phyloP scores from a whole-genome alignment of 2,797 vertebrate genomes.

The Danio choprae region DNA sequence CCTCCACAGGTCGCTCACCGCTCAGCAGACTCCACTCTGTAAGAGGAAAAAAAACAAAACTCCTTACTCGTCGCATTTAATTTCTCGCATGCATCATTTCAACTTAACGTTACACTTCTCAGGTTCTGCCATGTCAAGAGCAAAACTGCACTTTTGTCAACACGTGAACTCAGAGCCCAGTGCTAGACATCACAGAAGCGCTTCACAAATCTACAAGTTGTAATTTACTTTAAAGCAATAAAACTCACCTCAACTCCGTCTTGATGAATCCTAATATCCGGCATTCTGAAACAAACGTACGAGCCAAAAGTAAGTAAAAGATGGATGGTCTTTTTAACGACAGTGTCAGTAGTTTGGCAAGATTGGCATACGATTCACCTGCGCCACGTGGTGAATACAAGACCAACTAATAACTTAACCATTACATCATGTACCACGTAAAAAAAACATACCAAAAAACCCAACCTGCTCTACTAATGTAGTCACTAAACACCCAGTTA shows the following conservation, averaged over 20 bases:
- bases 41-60: neutral
- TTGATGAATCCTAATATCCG: neutral
- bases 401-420: too few species aligned
- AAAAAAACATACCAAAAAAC: too few species aligned
- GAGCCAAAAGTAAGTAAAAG: too few species aligned
- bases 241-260: neutral
- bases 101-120: slow-evolving; percentile 34
- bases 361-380: too few species aligned
- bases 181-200: slow-evolving; percentile 57
- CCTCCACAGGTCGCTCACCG: neutral
- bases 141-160: slow-evolving; percentile 54
- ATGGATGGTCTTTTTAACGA: too few species aligned
- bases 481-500: neutral
- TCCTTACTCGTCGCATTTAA: neutral
- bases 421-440: too few species aligned
- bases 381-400: too few species aligned
- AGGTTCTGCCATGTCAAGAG: slow-evolving; percentile 64
- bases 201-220: neutral
- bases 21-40: neutral
- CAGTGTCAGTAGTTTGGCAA: too few species aligned
- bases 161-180: slow-evolving; percentile 62
- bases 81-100: rapidly evolving
- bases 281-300: neutral
- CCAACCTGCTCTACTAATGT: too few species aligned
- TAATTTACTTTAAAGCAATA: neutral